phyloP scores from a whole-genome alignment of 2,797 vertebrate genomes.

The Hylomyscus alleni region DNA sequence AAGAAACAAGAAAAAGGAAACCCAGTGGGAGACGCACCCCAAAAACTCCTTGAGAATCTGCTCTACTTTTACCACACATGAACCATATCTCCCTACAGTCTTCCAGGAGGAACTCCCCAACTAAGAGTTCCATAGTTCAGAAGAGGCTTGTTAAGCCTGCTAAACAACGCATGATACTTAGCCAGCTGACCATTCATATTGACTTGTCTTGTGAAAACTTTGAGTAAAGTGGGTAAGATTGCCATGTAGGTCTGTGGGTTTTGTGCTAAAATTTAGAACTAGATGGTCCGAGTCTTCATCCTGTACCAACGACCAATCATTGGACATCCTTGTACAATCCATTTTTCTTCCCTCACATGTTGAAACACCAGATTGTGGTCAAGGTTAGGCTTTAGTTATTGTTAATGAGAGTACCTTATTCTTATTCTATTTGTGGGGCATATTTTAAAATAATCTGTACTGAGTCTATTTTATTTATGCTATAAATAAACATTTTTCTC shows the following conservation, averaged over 20 bases:
- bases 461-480: background rate
- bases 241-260: background rate
- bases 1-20: background rate
- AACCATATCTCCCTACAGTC: background rate
- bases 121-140: background rate
- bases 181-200: background rate
- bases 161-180: background rate
- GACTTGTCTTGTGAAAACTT: background rate
- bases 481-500: background rate
- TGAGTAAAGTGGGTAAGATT: background rate
- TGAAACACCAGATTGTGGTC: too few relatives aligned
- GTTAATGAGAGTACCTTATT: background rate
- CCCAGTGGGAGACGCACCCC: too few relatives aligned
- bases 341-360: background rate
- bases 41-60: background rate
- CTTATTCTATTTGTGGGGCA: background rate
- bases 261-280: background rate
- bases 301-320: accelerated
- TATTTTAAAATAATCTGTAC: background rate
- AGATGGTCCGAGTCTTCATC: background rate
- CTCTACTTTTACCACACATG: accelerated
- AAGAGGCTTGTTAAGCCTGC: background rate
- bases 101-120: background rate
- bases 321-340: background rate
- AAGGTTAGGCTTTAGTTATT: background rate